Base-by-base conservation (phyloP, 2,888 invertebrate species). In the Drosophila emarginata region DNA sequence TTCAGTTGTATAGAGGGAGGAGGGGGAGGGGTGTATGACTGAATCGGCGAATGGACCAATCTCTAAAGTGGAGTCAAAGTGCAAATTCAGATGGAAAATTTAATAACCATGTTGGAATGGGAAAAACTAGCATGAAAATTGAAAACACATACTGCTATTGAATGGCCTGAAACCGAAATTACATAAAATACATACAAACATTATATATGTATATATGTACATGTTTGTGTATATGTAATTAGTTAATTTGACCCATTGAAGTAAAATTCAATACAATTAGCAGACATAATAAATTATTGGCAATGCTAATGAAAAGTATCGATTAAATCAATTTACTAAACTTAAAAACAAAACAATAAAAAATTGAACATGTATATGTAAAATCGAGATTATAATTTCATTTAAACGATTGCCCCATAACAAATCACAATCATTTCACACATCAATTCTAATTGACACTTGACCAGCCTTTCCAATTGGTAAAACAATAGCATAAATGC, bases 191-290 rank as follows among this genome's bases (percentile, higher is more conserved):
- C 14, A 36, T 12, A 26, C 23, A 32, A 11, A 28, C 23, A 28
- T 14, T 36, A 23, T 62, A n/a, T 45, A 40, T n/a, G 21, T 12
- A 18, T 37, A 12, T 54, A 45, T 40, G 26, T 15, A 23, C 4
- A 28, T 50, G 50, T 28, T 32, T 59, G 36, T 40, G 50, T 28
- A 50, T 59, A 40, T 40, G 40, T 52, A 71, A 70, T 71, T 71
- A 70, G 26, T 70, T 64, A 60, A 12, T 58, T 51, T 40, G 21
- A 26, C 2, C 18, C 21, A 3, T 18, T 32, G 15, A 40, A 28
- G 7, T 18, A 21, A 28, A 18, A 64, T 57, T 56, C 59, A 28
- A 5, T 64, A 56, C 71, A 71, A 71, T 71, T 70, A 60, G 51
- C 59, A 51, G 36, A 51, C 59, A 50, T 40, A 71, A 51, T 28